These are phyloP conservation scores for Oophaga sylvatica DNA, from an alignment of 2,797 vertebrate genomes.

Conservation along the genomic window DNA sequence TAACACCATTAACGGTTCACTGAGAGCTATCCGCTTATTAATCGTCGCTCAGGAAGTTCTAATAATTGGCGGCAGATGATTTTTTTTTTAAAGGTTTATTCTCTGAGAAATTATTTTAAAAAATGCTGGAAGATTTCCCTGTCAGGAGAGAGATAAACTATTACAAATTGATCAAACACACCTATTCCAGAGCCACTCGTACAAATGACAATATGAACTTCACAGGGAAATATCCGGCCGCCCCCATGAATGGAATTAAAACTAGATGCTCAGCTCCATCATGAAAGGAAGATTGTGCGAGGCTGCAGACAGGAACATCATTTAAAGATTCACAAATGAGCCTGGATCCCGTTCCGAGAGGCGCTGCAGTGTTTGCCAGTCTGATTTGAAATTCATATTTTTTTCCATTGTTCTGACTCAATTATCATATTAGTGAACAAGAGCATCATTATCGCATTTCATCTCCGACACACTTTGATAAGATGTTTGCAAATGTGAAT, in stretches of 20 bases:
- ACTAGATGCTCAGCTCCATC: conserved; percentile 41
- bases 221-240: conserved; percentile 47
- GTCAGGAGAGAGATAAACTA: conserved; percentile 59
- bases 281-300: conserved; percentile 47
- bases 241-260: conserved; percentile 54
- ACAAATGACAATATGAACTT: conserved; percentile 59
- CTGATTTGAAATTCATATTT: conserved; percentile 63
- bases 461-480: conserved; percentile 61
- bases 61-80: conserved; percentile 9
- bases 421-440: conserved; percentile 63
- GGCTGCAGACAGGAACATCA: conserved; percentile 47
- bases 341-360: conserved; percentile 35
- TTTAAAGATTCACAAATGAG: conserved; percentile 58
- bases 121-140: conserved; percentile 41
- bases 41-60: not conserved
- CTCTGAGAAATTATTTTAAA: conserved; percentile 19
- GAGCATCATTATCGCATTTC: conserved; percentile 61
- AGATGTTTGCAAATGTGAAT: conserved; percentile 61
- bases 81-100: conserved; percentile 71
- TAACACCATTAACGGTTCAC: not conserved
- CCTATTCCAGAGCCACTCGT: conserved; percentile 45
- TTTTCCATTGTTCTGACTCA: conserved; percentile 61
- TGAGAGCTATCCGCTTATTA: not conserved
- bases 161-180: conserved; percentile 61
- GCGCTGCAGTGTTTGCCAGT: conserved; percentile 36